phyloP scores from a whole-genome alignment of 2,113 vertebrate genomes.

The Crotophaga sulcirostris region DNA sequence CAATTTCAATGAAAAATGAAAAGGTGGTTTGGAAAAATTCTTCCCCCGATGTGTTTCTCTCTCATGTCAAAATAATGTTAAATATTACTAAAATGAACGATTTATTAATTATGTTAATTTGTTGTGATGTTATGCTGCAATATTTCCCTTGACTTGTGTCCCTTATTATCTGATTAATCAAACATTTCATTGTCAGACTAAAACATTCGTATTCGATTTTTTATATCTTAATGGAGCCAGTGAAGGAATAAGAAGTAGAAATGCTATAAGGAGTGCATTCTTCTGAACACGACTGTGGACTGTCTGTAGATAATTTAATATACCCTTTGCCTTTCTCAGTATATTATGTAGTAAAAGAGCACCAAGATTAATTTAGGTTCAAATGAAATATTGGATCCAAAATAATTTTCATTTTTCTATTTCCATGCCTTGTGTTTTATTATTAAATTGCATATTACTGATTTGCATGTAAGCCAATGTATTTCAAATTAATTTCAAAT shows the following conservation, averaged over 20 bases:
- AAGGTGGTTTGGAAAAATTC: constrained; percentile 11
- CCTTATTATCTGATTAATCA: constrained; percentile 28
- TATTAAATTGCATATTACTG: not conserved
- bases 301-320: constrained; percentile 36
- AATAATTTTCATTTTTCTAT: not conserved
- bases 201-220: constrained; percentile 9
- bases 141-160: not conserved
- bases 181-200: not conserved
- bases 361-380: not conserved
- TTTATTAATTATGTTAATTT: not conserved
- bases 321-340: not conserved
- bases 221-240: constrained; percentile 8
- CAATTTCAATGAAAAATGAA: constrained; percentile 31
- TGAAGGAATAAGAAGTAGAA: constrained; percentile 1
- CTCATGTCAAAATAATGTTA: constrained; percentile 6
- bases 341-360: not conserved
- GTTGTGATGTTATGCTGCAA: not conserved
- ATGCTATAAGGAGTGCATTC: not conserved
- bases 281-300: not conserved
- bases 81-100: not conserved
- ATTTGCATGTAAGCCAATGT: not conserved
- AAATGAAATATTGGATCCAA: not conserved
- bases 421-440: not conserved
- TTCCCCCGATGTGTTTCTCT: not conserved
- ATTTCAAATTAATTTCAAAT: not conserved